Conservation (phyloP, 2,888 invertebrate species). For the Opisthograptis luteolata region DNA sequence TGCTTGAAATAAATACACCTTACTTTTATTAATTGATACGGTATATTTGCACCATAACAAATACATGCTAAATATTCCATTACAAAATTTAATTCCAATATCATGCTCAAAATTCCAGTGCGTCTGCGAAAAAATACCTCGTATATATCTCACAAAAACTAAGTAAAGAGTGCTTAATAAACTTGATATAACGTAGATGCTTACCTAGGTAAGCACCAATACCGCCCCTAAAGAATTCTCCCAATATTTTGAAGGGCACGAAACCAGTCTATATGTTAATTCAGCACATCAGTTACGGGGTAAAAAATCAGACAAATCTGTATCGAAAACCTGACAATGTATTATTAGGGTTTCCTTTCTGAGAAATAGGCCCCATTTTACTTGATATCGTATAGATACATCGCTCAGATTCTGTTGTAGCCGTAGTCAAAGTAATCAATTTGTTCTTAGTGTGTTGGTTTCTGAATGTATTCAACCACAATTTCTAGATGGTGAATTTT, state of each 20-base stretch:
- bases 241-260: conserved; percentile 32
- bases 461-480: too few species aligned
- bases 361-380: conserved; percentile 13
- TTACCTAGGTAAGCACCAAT: conserved; percentile 5
- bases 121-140: background rate
- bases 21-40: too few species aligned
- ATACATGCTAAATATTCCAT: too few species aligned
- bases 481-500: too few species aligned
- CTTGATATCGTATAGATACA: background rate
- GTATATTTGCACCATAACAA: too few species aligned
- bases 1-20: too few species aligned
- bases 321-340: conserved; percentile 30
- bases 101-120: background rate
- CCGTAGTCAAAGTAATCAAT: background rate
- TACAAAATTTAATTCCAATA: too few species aligned
- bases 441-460: too few species aligned
- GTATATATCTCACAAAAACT: background rate
- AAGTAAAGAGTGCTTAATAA: conserved; percentile 6
- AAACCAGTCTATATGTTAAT: conserved; percentile 42
- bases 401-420: background rate
- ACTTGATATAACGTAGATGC: conserved; percentile 2
- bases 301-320: conserved; percentile 37
- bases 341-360: conserved; percentile 20
- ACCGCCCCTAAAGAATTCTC: conserved; percentile 16
- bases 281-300: conserved; percentile 35